A percentile compares a stretch with the other conserved stretches of the same genome.
Conservation (phyloP, 2,797 vertebrate species). For the Aphelocoma californica region DNA sequence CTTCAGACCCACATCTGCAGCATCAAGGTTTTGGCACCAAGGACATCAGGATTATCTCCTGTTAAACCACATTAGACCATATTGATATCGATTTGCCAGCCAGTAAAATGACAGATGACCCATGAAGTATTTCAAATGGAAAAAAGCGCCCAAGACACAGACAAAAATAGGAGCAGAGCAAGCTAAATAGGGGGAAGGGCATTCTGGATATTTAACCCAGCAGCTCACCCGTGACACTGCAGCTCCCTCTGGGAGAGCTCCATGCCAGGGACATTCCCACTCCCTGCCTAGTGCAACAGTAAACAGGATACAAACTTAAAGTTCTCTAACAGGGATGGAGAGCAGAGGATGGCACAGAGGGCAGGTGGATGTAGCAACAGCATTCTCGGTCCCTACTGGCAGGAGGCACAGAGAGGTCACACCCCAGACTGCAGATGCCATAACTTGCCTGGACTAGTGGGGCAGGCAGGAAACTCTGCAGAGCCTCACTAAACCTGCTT, state of each 20-base stretch:
- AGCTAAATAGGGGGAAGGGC: neutral
- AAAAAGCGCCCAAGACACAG: neutral
- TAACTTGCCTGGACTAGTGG: neutral
- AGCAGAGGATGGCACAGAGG: neutral
- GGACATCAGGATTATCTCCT: neutral
- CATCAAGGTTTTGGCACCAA: neutral
- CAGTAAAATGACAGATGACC: neutral
- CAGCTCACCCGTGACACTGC: neutral
- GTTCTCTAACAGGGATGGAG: neutral
- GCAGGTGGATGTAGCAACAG: neutral
- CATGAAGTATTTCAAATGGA: neutral
- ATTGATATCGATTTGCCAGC: neutral
- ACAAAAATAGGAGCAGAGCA: conserved; percentile 33
- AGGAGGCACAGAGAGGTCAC: neutral
- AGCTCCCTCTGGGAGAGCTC: neutral
- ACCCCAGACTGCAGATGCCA: neutral
- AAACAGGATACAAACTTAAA: neutral
- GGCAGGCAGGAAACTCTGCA: neutral
- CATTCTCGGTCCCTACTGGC: neutral
- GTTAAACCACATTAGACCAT: neutral
- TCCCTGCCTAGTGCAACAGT: neutral
- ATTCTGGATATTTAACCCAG: neutral
- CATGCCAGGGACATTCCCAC: conserved; percentile 1
- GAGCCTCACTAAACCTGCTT: neutral
- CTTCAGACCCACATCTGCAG: neutral